Conservation (phyloP, 2,113 vertebrate species). For the Pseudolaguvia tuberculata region DNA sequence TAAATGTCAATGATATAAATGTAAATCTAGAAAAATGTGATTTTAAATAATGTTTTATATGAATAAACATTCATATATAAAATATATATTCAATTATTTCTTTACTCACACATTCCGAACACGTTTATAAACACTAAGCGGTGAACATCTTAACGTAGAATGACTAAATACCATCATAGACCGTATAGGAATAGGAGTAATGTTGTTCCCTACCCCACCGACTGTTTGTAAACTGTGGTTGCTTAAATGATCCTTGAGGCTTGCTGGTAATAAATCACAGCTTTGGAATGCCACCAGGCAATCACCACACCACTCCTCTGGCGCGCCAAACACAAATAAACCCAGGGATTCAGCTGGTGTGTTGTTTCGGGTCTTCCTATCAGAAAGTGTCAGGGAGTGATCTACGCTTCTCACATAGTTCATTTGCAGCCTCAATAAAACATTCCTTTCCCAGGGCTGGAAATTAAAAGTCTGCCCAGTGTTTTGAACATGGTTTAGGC, state of each 20-base stretch:
- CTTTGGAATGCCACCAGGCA: slow-evolving; percentile 35
- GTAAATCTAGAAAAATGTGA: too few species aligned
- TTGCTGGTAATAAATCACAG: slow-evolving; percentile 39
- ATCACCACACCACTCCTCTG: slow-evolving; percentile 43
- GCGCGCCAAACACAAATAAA: slow-evolving; percentile 47
- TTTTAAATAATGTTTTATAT: too few species aligned
- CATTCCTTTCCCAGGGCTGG: slow-evolving; percentile 46
- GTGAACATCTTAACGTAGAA: neutral
- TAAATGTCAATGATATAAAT: too few species aligned
- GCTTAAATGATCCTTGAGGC: slow-evolving; percentile 33
- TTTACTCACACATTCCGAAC: neutral
- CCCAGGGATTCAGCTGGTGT: slow-evolving; percentile 32
- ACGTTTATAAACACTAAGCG: neutral
- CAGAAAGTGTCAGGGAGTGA: slow-evolving; percentile 47
- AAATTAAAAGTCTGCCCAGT: slow-evolving; percentile 44
- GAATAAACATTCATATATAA: too few species aligned
- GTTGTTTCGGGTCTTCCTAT: slow-evolving; percentile 48
- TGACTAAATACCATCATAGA: neutral
- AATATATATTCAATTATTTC: too few species aligned
- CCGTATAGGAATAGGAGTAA: neutral
- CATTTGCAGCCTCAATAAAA: slow-evolving; percentile 42
- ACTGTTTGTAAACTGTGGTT: slow-evolving; percentile 14
- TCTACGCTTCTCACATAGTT: slow-evolving; percentile 44
- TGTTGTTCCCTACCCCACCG: neutral
- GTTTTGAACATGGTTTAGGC: slow-evolving; percentile 48